phyloP scores from a whole-genome alignment of 2,113 vertebrate species.

The Callorhinus ursinus region DNA sequence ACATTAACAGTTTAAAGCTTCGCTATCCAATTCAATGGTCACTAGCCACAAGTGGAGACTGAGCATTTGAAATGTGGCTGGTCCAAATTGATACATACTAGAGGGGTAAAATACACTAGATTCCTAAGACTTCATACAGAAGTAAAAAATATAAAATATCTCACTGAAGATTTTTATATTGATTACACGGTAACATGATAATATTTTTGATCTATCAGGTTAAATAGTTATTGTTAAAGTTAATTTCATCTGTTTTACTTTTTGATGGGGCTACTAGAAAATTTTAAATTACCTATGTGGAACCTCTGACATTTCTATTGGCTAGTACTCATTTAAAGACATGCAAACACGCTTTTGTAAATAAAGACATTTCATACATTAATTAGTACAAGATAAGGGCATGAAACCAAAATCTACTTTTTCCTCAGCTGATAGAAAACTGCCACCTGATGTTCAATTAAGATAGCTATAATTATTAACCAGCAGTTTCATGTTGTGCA shows the following conservation, averaged over 20 bases:
- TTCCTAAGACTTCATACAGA: not conserved
- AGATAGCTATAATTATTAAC: slow-evolving; percentile 49
- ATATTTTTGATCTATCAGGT: not conserved
- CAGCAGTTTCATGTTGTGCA: not conserved
- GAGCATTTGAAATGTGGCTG: not conserved
- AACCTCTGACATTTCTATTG: not conserved
- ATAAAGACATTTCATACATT: not conserved
- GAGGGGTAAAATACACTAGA: not conserved
- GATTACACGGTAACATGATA: not conserved
- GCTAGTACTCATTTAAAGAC: not conserved
- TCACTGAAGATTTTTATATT: not conserved
- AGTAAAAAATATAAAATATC: not conserved
- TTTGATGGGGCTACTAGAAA: not conserved
- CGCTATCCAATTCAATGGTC: not conserved
- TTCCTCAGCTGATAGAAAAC: slow-evolving; percentile 23
- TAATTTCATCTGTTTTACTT: slow-evolving; percentile 16
- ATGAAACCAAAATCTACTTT: slow-evolving; percentile 30
- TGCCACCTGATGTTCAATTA: slow-evolving; percentile 29
- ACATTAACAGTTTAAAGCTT: not conserved
- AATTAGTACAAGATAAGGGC: not conserved
- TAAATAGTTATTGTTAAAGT: not conserved
- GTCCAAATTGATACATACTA: not conserved
- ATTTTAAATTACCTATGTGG: not conserved
- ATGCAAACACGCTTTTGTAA: not conserved
- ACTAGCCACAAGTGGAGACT: not conserved